A percentile compares a stretch with the other conserved stretches of the same genome.
Conservation (phyloP, 2,113 vertebrate species). For the Festucalex cinctus region DNA sequence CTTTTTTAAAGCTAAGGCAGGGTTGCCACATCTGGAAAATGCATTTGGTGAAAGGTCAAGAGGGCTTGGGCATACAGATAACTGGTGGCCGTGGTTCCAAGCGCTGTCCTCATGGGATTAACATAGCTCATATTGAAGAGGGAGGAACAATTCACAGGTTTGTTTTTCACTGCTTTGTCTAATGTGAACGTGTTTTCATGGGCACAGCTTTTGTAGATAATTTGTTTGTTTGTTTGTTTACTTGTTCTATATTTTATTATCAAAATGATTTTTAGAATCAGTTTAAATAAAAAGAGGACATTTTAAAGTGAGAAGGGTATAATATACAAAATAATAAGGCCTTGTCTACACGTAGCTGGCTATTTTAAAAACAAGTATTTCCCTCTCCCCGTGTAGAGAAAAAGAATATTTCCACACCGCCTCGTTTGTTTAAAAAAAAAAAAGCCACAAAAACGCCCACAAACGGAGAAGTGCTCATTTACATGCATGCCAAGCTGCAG, state of each 20-base stretch:
- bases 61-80: constrained; percentile 93
- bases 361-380: no score
- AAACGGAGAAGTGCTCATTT: no score
- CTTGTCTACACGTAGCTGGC: no score
- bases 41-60: constrained; percentile 89
- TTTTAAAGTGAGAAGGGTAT: background rate
- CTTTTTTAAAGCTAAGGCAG: constrained; percentile 74
- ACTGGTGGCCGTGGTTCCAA: constrained; percentile 92
- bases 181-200: background rate
- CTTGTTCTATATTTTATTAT: background rate
- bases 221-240: background rate
- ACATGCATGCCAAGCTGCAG: no score
- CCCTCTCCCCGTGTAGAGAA: no score
- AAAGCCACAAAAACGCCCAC: no score
- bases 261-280: background rate
- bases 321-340: background rate
- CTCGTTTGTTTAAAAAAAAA: no score
- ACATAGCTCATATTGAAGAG: constrained; percentile 88
- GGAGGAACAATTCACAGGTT: constrained; percentile 90
- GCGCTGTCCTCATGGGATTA: constrained; percentile 88
- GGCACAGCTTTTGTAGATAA: background rate
- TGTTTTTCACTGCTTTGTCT: background rate
- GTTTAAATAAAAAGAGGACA: background rate
- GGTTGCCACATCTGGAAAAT: constrained; percentile 95
- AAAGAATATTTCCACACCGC: no score